These are phyloP conservation scores for Oxygymnocypris stewartii DNA, from an alignment of 2,113 vertebrate species.

Conservation along the genomic window DNA sequence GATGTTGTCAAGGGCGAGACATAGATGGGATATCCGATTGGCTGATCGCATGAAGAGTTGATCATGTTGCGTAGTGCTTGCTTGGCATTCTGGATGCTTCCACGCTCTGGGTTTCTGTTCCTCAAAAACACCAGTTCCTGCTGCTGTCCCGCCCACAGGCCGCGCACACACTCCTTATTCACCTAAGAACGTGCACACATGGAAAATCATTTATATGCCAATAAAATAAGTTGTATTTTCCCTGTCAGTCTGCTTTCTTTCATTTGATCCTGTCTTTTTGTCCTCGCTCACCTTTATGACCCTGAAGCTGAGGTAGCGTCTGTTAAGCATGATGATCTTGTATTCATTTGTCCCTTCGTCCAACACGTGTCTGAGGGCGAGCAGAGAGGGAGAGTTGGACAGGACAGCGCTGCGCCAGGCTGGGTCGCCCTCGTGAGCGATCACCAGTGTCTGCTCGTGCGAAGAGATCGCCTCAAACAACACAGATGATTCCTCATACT, in stretches of 20 bases:
- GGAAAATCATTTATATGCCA: neutral
- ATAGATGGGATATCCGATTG: constrained; percentile 98
- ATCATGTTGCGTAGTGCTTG: constrained; percentile 99
- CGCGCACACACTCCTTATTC: constrained; percentile 96
- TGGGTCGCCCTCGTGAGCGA: constrained; percentile 95
- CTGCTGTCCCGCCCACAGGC: constrained; percentile 97
- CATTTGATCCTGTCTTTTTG: neutral
- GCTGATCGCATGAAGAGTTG: constrained; percentile 97
- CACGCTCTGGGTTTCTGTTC: constrained; percentile 95
- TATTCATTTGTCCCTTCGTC: constrained; percentile 98
- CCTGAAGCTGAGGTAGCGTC: constrained; percentile 93
- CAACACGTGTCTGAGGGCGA: constrained; percentile 93
- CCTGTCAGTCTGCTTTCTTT: neutral
- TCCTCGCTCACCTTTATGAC: constrained; percentile 87
- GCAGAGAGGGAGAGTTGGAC: constrained; percentile 90
- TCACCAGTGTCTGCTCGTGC: constrained; percentile 93
- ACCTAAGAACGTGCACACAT: constrained; percentile 76
- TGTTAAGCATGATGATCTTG: constrained; percentile 97
- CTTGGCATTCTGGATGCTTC: constrained; percentile 98
- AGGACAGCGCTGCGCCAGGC: constrained; percentile 96
- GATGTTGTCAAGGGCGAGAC: constrained; percentile 97
- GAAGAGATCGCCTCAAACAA: constrained; percentile 96
- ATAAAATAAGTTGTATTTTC: neutral
- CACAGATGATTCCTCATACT: constrained; percentile 94
- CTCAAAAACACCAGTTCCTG: constrained; percentile 96